Conservation (phyloP, 2,113 vertebrate genomes). For the Garra rufa region DNA sequence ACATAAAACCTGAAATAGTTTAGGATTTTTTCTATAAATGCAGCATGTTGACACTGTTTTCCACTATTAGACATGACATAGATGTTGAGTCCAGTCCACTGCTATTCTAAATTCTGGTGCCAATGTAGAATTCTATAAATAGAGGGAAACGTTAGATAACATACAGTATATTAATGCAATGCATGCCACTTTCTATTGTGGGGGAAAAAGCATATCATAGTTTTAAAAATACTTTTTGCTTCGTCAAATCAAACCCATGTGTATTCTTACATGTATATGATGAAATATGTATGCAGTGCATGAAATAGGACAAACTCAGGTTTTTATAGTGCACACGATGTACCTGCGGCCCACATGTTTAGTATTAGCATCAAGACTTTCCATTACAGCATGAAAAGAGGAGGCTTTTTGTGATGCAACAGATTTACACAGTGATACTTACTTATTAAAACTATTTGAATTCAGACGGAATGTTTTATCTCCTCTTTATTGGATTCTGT, state of each 20-base stretch:
- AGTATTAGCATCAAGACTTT: not conserved
- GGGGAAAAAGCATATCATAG: not conserved
- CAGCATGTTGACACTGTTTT: not conserved
- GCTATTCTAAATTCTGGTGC: not conserved
- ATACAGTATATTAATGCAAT: not conserved
- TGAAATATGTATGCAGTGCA: conserved; percentile 45
- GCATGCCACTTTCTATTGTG: conserved; percentile 8
- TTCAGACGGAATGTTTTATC: not conserved
- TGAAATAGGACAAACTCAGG: conserved; percentile 53
- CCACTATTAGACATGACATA: not conserved
- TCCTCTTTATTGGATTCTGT: not conserved
- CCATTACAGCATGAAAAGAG: conserved; percentile 28
- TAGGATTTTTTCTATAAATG: not conserved
- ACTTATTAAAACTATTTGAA: not conserved
- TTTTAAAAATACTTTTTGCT: not conserved
- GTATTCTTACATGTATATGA: not conserved
- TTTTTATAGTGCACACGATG: conserved; percentile 44
- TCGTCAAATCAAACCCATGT: conserved; percentile 11
- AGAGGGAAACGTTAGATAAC: no score
- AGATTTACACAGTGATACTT: not conserved
- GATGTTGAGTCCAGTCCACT: not conserved
- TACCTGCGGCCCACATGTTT: conserved; percentile 36
- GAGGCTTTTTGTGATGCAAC: not conserved
- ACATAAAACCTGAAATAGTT: not conserved
- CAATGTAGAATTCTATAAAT: not conserved